Evolutionary conservation across 2,797 vertebrate genomes (phyloP).

Genomic region (Sitta carolinensis): DNA sequence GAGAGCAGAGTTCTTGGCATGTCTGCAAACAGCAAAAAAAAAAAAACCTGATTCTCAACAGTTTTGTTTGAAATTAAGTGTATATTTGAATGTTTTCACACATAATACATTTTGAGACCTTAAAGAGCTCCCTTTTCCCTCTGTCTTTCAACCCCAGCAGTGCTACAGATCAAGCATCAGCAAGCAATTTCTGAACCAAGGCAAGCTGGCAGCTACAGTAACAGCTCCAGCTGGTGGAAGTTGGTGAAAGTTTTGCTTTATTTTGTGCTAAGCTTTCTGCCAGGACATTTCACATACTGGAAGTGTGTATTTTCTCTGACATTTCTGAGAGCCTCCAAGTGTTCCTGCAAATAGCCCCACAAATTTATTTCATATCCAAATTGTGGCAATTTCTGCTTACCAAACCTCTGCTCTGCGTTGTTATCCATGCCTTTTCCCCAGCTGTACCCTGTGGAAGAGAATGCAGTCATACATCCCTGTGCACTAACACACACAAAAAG

Average conservation of each 20-base stretch:
- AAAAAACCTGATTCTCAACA: background rate
- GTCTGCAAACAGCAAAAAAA: background rate
- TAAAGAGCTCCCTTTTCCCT: slow-evolving; percentile 41
- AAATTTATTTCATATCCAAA: background rate
- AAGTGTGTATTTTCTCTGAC: slow-evolving; percentile 25
- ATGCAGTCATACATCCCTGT: background rate
- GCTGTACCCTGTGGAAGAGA: background rate
- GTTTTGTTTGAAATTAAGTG: slow-evolving; percentile 40
- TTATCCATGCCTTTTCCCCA: background rate
- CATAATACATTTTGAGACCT: slow-evolving; percentile 34
- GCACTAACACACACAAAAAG: background rate
- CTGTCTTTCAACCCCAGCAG: slow-evolving; percentile 27
- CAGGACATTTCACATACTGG: slow-evolving; percentile 9
- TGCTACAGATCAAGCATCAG: slow-evolving; percentile 17
- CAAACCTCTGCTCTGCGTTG: background rate
- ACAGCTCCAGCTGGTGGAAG: slow-evolving; percentile 66
- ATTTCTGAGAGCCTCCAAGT: background rate
- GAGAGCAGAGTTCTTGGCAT: background rate
- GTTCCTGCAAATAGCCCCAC: background rate
- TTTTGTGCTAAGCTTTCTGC: slow-evolving; percentile 40
- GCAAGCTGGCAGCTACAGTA: slow-evolving; percentile 48
- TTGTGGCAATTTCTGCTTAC: background rate
- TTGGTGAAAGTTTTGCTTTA: slow-evolving; percentile 55
- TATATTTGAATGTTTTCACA: slow-evolving; percentile 52
- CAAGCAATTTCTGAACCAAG: slow-evolving; percentile 13